Evolutionary conservation across 2,113 vertebrate species (phyloP), one percentile per base, ranked within the genome.

Genomic region (Cavia porcellus): DNA sequence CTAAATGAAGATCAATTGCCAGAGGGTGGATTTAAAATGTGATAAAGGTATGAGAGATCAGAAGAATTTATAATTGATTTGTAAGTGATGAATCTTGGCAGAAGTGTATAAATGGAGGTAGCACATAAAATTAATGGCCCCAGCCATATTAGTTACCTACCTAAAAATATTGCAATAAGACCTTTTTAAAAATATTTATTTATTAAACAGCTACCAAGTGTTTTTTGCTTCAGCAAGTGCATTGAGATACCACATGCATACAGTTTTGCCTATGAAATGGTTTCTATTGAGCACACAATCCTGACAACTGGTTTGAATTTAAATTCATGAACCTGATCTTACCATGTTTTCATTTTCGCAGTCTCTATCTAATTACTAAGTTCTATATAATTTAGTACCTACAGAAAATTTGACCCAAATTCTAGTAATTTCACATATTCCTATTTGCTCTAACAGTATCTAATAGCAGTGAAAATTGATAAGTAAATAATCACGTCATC

Each of bases 261-360:
- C 57, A 50, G 50, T 55, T 94, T 89, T 28, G 42, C 74, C 22
- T 92, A 80, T 86, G 75, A 72, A 86, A 90, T 52, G 32, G 64
- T 87, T 92, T 87, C 45, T 9, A 64, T 74, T 86, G 45, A 72
- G 81, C 77, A 79, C 80, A 45, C 35, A 79, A 66, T 90, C 24
- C 11, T 68, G 20, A 85, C 14, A 95, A 94, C 24, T 66, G 32
- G 66, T 61, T 86, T 96, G 50, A 92, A 93, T 88, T 89, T 86
- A 97, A 96, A 89, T 89, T 82, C 28, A 74, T 77, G 6, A 66
- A 52, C 30, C 80, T 17, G 79, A 8, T 75, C 28, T 94, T 84
- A 75, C 22, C 20, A 68, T 62, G 82, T 77, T 96, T 91, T 35
- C 50, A 72, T 32, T 87, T 83, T 88, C 10, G 22, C 7, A 35